These are phyloP conservation scores for Zingel zingel DNA, from an alignment of 2,113 vertebrate species.

Conservation along the genomic window DNA sequence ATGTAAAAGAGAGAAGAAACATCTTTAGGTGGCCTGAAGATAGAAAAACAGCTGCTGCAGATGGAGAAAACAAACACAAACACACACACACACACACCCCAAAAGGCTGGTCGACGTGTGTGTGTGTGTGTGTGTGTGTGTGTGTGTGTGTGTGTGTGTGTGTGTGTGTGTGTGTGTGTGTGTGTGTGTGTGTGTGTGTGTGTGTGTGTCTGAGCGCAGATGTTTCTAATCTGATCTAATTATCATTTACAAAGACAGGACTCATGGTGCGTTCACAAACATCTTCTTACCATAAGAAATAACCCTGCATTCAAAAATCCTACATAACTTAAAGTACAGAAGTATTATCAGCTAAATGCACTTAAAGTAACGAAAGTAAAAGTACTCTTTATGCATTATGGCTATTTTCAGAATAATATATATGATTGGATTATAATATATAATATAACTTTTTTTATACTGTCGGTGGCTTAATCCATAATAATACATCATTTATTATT, in stretches of 20 bases:
- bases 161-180: conserved; percentile 25
- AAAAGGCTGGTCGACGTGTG: conserved; percentile 14
- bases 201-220: conserved; percentile 47
- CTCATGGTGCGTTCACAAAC: neutral
- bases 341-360: too few species aligned
- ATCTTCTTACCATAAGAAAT: too few species aligned
- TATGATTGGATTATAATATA: too few species aligned
- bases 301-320: too few species aligned
- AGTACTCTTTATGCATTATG: too few species aligned
- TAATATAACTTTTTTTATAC: too few species aligned
- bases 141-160: conserved; percentile 5
- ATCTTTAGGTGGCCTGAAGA: conserved; percentile 16
- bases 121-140: conserved; percentile 5
- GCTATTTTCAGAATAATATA: too few species aligned
- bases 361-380: too few species aligned
- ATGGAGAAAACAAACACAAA: neutral
- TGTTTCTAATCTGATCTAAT: conserved; percentile 56
- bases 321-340: too few species aligned
- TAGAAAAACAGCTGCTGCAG: conserved; percentile 49
- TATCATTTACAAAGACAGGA: conserved; percentile 13
- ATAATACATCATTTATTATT: too few species aligned
- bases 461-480: too few species aligned
- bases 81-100: conserved; percentile 4
- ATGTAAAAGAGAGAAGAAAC: neutral
- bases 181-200: conserved; percentile 10